phyloP scores from a whole-genome alignment of 2,888 invertebrate genomes.

The Agonum fuliginosum region DNA sequence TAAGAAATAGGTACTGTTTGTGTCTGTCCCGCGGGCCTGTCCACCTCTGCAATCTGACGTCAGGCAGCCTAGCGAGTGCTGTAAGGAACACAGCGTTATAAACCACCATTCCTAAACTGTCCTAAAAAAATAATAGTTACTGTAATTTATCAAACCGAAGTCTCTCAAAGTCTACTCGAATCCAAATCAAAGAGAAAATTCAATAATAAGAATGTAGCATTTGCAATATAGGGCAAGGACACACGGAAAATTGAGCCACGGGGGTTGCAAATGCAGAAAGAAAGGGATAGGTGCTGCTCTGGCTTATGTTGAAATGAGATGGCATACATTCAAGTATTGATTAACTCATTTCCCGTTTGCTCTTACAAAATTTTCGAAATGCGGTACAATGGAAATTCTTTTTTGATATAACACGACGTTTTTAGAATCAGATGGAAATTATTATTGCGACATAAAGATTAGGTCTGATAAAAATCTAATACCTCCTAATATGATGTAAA shows the following conservation, averaged over 20 bases:
- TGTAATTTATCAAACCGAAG: slow-evolving; percentile 33
- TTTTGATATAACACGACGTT: slow-evolving; percentile 22
- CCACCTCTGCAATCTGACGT: slow-evolving; percentile 66
- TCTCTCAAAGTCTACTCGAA: background rate
- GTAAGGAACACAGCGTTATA: slow-evolving; percentile 71
- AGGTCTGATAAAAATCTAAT: slow-evolving; percentile 57
- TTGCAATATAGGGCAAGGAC: slow-evolving; percentile 73
- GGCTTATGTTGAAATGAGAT: slow-evolving; percentile 57
- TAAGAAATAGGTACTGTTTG: slow-evolving; percentile 73
- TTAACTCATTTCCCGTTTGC: slow-evolving; percentile 57
- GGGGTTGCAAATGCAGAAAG: slow-evolving; percentile 59
- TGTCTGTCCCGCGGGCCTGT: slow-evolving; percentile 66
- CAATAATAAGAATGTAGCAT: slow-evolving; percentile 68
- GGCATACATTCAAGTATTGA: slow-evolving; percentile 58
- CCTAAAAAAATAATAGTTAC: slow-evolving; percentile 57
- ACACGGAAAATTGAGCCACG: slow-evolving; percentile 61
- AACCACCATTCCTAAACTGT: slow-evolving; percentile 58
- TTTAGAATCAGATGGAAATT: slow-evolving; percentile 48
- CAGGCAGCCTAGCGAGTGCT: slow-evolving; percentile 69
- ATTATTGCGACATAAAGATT: slow-evolving; percentile 54
- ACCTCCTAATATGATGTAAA: slow-evolving; percentile 49
- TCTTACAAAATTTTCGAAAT: slow-evolving; percentile 42
- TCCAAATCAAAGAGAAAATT: slow-evolving; percentile 19
- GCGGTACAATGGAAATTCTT: slow-evolving; percentile 32
- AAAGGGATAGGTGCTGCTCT: slow-evolving; percentile 47